Evolutionary conservation across 1,140 invertebrate genomes (phyloP).

Genomic region (Eufriesea mexicana): DNA sequence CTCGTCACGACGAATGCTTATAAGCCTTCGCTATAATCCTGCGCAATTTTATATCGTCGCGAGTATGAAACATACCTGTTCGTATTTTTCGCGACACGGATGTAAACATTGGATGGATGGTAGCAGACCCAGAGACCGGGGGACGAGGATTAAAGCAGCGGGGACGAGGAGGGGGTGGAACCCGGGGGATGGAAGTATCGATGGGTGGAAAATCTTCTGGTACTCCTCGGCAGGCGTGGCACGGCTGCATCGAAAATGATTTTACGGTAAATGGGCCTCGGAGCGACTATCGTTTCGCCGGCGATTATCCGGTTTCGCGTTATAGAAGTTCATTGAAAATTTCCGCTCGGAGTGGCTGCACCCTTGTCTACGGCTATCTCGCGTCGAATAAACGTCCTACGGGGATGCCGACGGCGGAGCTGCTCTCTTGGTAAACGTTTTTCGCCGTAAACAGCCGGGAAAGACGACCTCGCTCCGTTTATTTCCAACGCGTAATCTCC

Average conservation of each 20-base stretch:
- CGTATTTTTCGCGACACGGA: too few relatives aligned
- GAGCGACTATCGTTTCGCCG: constrained; percentile 30
- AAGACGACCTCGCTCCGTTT: not conserved
- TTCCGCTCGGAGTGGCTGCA: constrained; percentile 14
- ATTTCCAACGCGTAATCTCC: not conserved
- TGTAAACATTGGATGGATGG: too few relatives aligned
- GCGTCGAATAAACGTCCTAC: constrained; percentile 18
- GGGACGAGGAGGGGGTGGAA: not conserved
- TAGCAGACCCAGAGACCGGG: too few relatives aligned
- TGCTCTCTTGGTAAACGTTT: constrained; percentile 12
- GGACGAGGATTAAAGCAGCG: not conserved
- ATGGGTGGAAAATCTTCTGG: not conserved
- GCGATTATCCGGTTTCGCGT: constrained; percentile 44
- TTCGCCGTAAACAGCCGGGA: constrained; percentile 21
- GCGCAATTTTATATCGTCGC: too few relatives aligned
- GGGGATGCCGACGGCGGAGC: not conserved
- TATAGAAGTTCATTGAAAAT: constrained; percentile 49
- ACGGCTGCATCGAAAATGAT: constrained; percentile 31
- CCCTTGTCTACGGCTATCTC: not conserved
- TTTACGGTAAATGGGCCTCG: constrained; percentile 37
- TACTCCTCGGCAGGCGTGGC: too few relatives aligned
- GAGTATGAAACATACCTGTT: too few relatives aligned
- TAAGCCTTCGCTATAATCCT: too few relatives aligned
- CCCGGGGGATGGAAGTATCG: not conserved
- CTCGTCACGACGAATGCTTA: too few relatives aligned